phyloP scores from a whole-genome alignment of 2,113 vertebrate species.

The Corydoras maculifer region DNA sequence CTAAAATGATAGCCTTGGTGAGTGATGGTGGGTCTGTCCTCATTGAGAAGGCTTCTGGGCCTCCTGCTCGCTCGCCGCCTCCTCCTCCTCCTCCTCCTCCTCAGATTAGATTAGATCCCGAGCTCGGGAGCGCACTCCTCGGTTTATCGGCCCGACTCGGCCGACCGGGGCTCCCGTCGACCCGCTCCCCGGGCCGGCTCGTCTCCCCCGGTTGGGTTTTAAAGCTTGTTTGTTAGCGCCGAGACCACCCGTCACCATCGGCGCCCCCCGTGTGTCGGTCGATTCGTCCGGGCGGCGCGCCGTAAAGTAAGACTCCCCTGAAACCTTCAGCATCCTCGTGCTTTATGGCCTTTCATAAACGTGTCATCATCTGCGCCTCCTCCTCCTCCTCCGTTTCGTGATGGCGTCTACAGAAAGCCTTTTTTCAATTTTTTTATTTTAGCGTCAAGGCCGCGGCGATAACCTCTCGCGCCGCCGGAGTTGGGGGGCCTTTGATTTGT shows the following conservation, averaged over 20 bases:
- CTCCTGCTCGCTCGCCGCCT: neutral
- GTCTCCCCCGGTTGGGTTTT: conserved; percentile 32
- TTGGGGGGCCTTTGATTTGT: conserved; percentile 23
- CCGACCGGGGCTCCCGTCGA: conserved; percentile 9
- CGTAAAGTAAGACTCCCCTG: conserved; percentile 14
- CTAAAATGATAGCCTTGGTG: conserved; percentile 7
- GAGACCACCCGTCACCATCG: conserved; percentile 25
- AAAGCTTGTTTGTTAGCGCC: conserved; percentile 28
- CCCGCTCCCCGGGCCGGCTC: conserved; percentile 8
- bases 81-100: conserved; percentile 5
- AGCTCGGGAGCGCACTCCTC: conserved; percentile 23
- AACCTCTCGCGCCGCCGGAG: neutral
- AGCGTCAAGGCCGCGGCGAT: conserved; percentile 17
- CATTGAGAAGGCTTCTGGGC: conserved; percentile 4
- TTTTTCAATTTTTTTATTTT: no score
- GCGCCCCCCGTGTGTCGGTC: conserved; percentile 29
- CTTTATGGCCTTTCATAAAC: conserved; percentile 44
- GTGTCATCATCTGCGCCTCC: conserved; percentile 29
- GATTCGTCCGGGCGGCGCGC: conserved; percentile 26
- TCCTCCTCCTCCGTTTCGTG: conserved; percentile 19
- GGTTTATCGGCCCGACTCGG: conserved; percentile 24
- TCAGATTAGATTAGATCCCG: conserved; percentile 28
- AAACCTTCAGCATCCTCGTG: conserved; percentile 20
- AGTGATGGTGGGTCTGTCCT: neutral
- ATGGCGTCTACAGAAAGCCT: neutral